phyloP scores from a whole-genome alignment of 2,888 invertebrate species.

The Stegana nigrithorax region DNA sequence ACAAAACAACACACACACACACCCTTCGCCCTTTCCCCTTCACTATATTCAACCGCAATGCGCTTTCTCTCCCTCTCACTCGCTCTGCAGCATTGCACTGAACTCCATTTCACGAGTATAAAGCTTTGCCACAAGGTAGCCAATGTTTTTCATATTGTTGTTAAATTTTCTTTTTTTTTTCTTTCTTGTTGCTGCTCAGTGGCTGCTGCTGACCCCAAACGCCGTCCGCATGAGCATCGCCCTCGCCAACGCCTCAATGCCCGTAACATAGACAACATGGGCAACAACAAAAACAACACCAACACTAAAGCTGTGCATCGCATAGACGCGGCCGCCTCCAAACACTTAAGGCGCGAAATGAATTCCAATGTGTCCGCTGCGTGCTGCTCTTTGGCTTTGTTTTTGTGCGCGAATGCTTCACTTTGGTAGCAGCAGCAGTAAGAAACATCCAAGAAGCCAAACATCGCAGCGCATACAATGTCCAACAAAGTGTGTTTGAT shows the following conservation, averaged over 20 bases:
- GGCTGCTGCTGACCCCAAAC: not conserved
- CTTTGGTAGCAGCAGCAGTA: not conserved
- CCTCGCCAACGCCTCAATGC: too few relatives aligned
- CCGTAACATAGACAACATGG: too few relatives aligned
- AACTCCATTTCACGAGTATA: too few relatives aligned
- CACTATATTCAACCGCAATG: slow-evolving; percentile 15
- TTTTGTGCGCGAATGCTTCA: too few relatives aligned
- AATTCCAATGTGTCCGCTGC: slow-evolving; percentile 43
- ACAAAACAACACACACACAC: slow-evolving; percentile 27
- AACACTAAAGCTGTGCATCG: not conserved
- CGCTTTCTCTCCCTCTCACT: slow-evolving; percentile 36
- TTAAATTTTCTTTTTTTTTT: too few relatives aligned
- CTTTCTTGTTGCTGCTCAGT: not conserved
- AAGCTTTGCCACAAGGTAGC: too few relatives aligned
- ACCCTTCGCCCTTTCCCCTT: slow-evolving; percentile 37
- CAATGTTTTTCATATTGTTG: too few relatives aligned
- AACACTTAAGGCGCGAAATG: slow-evolving; percentile 58
- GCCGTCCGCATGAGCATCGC: not conserved
- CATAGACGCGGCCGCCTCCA: slow-evolving; percentile 43
- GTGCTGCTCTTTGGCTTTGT: slow-evolving; percentile 15
- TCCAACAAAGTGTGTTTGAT: too few relatives aligned
- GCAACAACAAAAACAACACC: slow-evolving; percentile 43
- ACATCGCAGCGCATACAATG: too few relatives aligned
- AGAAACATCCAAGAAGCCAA: too few relatives aligned
- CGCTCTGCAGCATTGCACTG: not conserved